Percentiles rank a stretch among this genome's conserved stretches.
Conservation (phyloP, 2,888 invertebrate genomes). For the Campoplex nolae region DNA sequence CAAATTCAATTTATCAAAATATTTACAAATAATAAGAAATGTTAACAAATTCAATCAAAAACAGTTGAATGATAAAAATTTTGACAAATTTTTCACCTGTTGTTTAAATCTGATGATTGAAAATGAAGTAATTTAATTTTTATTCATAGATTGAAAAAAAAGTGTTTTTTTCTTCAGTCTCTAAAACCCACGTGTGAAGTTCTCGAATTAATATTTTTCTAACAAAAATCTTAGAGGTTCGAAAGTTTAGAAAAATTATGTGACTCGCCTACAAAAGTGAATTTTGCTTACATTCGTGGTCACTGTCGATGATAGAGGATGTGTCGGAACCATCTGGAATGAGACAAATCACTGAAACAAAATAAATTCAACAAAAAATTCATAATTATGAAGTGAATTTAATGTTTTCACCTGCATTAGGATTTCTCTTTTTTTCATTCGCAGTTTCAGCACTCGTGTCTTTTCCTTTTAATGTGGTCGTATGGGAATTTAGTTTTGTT, state of each 20-base stretch:
- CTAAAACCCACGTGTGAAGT: too few species aligned
- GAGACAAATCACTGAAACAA: neutral
- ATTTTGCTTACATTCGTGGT: constrained; percentile 49
- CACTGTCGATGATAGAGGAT: constrained; percentile 65
- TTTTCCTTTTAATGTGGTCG: neutral
- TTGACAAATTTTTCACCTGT: too few species aligned
- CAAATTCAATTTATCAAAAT: constrained; percentile 2
- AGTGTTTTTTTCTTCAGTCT: too few species aligned
- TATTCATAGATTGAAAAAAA: too few species aligned
- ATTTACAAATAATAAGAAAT: neutral
- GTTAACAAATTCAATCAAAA: neutral
- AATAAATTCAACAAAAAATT: neutral
- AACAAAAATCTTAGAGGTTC: too few species aligned
- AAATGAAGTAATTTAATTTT: too few species aligned
- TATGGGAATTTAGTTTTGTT: neutral
- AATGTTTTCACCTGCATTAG: neutral
- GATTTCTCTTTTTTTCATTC: neutral
- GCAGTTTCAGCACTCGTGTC: neutral
- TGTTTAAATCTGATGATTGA: too few species aligned
- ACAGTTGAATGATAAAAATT: neutral
- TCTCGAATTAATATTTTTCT: too few species aligned
- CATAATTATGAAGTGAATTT: neutral
- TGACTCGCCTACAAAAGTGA: neutral
- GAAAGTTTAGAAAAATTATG: neutral
- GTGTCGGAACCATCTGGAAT: constrained; percentile 30